Base-by-base conservation (phyloP, 2,888 invertebrate genomes). In the Agrotis clavis region DNA sequence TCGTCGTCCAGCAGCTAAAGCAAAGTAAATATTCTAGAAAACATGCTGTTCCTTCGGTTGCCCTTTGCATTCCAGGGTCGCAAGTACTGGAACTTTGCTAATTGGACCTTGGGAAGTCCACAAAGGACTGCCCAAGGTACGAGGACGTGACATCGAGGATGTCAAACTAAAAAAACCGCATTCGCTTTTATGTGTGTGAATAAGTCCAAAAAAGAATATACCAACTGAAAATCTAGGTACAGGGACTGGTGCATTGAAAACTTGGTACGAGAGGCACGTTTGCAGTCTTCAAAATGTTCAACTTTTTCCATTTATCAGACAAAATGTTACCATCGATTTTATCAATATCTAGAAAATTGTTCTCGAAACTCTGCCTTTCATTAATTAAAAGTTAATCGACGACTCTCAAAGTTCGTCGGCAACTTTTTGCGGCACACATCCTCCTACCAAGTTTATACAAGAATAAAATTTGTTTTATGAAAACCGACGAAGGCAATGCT, bases 331-430 rank as follows among this genome's bases (percentile, higher is more conserved):
- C 73, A 54, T 45, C 25, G 53, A 80, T 79, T 86, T 84, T 81
- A 85, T 79, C 79, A 81, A 82, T 84, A 84, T 71, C 75, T 57
- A 83, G 53, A 78, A 86, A 83, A 85, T 83, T 79, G 85, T 85
- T 87, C 76, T 73, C 86, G 82, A 78, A 88, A 89, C 81, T 89
- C 77, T 64, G 78, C 75, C 79, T 88, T 89, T 88, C 84, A 87
- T 89, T 90, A 90, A 91, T 91, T 91, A 91, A 90, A 90, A 91
- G 89, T 91, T 89, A 89, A 90, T 91, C 84, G 86, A 86, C 74
- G 78, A 83, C 74, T 83, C 72, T 71, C 62, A 51, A 87, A 87
- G 78, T 87, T 81, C 35, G 67, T 60, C 68, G 66, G 59, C 16
- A 82, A 80, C 71, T 81, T 81, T 81, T 83, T 73, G 81, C 68